These are phyloP conservation scores for Otolemur crassicaudatus DNA, from an alignment of 2,797 vertebrate genomes.

Conservation along the genomic window DNA sequence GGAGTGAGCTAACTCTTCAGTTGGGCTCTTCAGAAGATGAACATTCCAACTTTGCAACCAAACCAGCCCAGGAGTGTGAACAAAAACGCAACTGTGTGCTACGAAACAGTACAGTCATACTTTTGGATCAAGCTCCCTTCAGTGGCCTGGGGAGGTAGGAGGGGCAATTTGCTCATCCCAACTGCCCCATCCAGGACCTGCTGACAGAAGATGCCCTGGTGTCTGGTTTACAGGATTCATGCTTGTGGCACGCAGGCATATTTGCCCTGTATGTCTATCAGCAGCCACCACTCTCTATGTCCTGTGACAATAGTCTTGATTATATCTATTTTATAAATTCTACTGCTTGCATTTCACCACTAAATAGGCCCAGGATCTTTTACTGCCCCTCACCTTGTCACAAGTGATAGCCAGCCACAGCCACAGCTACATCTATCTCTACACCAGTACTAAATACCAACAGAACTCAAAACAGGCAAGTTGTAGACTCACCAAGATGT, in stretches of 20 bases:
- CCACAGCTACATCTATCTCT: not conserved
- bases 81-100: not conserved
- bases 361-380: not conserved
- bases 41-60: not conserved
- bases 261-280: not conserved
- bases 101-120: not conserved
- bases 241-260: not conserved
- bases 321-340: not conserved
- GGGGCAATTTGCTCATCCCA: not conserved
- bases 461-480: constrained; percentile 7
- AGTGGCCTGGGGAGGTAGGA: not conserved
- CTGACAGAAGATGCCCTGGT: not conserved
- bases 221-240: not conserved
- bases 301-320: not conserved
- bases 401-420: not conserved
- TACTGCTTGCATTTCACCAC: not conserved
- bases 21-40: not conserved
- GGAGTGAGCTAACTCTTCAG: not conserved
- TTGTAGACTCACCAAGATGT: constrained; percentile 33
- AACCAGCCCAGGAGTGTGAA: not conserved
- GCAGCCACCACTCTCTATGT: not conserved
- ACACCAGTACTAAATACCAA: not conserved
- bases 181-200: not conserved
- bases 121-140: not conserved
- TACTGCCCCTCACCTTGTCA: not conserved